A percentile compares a stretch with the other conserved stretches of the same genome.
Conservation (phyloP, 2,888 invertebrate genomes). For the Plagodis dolabraria region DNA sequence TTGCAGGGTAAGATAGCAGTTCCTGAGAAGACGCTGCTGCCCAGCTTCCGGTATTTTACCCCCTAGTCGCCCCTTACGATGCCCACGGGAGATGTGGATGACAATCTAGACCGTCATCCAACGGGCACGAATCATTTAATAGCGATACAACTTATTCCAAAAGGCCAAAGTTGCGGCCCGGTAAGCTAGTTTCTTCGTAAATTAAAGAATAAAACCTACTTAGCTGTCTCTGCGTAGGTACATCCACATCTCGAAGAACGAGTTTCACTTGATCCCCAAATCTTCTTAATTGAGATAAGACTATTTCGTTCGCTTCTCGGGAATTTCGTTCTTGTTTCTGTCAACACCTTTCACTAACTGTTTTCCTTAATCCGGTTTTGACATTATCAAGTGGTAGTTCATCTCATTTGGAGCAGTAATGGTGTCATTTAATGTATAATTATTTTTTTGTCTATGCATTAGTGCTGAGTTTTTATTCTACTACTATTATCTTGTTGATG, state of each 20-base stretch:
- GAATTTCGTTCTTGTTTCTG: constrained; percentile 32
- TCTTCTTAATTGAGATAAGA: constrained; percentile 21
- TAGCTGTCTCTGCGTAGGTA: constrained; percentile 9
- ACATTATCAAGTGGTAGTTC: constrained; percentile 19
- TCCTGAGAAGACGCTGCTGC: too few species aligned
- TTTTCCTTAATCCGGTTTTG: constrained; percentile 35
- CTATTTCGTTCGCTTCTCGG: constrained; percentile 25
- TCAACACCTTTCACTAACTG: constrained; percentile 42
- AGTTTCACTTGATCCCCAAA: constrained; percentile 15
- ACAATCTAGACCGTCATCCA: too few species aligned
- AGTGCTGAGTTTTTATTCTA: background rate
- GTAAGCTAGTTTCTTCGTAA: too few species aligned
- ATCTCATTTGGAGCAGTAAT: constrained; percentile 18
- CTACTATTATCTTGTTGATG: too few species aligned
- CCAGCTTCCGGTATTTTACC: too few species aligned
- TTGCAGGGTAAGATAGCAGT: too few species aligned
- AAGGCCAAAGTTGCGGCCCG: too few species aligned
- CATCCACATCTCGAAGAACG: constrained; percentile 22
- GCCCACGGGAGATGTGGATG: too few species aligned
- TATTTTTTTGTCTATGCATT: background rate
- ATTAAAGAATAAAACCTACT: too few species aligned
- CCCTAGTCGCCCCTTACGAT: too few species aligned
- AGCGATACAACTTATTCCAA: too few species aligned
- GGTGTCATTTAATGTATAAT: constrained; percentile 2
- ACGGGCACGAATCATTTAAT: too few species aligned